Percentiles rank a stretch among this genome's conserved stretches.
phyloP scores from a whole-genome alignment of 2,113 vertebrate species.

The Prolemur simus region DNA sequence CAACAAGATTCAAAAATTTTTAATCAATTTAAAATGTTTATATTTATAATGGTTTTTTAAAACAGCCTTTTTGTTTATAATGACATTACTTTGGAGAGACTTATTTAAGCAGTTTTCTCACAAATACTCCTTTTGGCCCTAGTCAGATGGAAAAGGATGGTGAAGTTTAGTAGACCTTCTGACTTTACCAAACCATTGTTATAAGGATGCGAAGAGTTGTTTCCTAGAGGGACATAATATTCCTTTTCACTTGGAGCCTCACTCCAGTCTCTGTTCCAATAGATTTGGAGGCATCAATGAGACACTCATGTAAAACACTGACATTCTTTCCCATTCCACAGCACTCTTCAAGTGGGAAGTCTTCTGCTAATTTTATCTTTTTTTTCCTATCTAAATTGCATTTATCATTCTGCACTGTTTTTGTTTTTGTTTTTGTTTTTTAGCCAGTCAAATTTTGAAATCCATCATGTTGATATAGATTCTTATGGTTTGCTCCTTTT shows the following conservation, averaged over 20 bases:
- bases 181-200: background rate
- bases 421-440: no score
- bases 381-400: background rate
- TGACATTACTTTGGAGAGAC: background rate
- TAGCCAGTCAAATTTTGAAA: background rate
- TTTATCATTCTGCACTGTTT: background rate
- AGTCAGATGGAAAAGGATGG: background rate
- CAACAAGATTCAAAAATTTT: background rate
- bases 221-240: background rate
- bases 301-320: background rate
- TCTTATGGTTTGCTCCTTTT: background rate
- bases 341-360: background rate
- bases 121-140: background rate
- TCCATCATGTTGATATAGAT: background rate
- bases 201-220: background rate
- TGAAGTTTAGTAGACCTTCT: background rate
- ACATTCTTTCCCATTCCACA: background rate
- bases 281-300: background rate
- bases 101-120: background rate
- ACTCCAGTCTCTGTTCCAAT: background rate
- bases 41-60: background rate
- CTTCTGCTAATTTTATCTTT: background rate
- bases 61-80: background rate
- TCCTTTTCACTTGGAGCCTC: background rate
- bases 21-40: background rate